These are phyloP conservation scores for Orchesella cincta DNA, from an alignment of 1,140 invertebrate genomes.

Conservation along the genomic window DNA sequence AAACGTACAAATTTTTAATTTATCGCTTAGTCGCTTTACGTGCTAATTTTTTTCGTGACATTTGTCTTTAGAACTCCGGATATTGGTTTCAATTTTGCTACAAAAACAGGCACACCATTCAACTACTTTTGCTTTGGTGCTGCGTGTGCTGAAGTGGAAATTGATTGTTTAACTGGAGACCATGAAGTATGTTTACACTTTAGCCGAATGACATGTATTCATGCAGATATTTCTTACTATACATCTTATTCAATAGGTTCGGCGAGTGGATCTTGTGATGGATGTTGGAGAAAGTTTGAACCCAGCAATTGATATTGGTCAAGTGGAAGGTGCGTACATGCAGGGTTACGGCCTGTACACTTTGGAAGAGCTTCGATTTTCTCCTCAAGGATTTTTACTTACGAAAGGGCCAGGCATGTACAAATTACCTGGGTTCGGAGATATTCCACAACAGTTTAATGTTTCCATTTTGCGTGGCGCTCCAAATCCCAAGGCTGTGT, in stretches of 20 bases:
- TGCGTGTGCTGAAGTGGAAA: constrained; percentile 78
- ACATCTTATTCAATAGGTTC: constrained; percentile 60
- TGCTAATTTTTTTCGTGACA: constrained; percentile 17
- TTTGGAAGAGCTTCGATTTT: constrained; percentile 84
- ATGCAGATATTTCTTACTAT: not conserved
- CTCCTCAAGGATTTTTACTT: constrained; percentile 75
- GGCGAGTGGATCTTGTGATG: constrained; percentile 92
- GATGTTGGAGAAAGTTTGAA: constrained; percentile 90
- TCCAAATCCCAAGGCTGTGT: constrained; percentile 85
- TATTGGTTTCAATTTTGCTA: constrained; percentile 74
- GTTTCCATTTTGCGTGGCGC: constrained; percentile 85
- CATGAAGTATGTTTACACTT: constrained; percentile 66
- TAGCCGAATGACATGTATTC: constrained; percentile 19
- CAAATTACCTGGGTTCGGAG: constrained; percentile 84
- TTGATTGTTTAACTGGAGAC: constrained; percentile 85
- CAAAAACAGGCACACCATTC: constrained; percentile 70
- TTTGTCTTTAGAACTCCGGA: constrained; percentile 65
- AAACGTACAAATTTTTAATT: no score
- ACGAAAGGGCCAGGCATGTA: constrained; percentile 89
- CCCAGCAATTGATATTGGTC: constrained; percentile 93
- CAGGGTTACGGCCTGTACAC: constrained; percentile 92
- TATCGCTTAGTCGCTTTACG: constrained; percentile 4
- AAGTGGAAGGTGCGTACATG: constrained; percentile 90
- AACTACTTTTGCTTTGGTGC: constrained; percentile 81
- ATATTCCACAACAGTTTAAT: constrained; percentile 89